Evolutionary conservation across 2,888 invertebrate species (phyloP), one percentile per base, ranked within the genome.

Genomic region (Frankliniella intonsa): DNA sequence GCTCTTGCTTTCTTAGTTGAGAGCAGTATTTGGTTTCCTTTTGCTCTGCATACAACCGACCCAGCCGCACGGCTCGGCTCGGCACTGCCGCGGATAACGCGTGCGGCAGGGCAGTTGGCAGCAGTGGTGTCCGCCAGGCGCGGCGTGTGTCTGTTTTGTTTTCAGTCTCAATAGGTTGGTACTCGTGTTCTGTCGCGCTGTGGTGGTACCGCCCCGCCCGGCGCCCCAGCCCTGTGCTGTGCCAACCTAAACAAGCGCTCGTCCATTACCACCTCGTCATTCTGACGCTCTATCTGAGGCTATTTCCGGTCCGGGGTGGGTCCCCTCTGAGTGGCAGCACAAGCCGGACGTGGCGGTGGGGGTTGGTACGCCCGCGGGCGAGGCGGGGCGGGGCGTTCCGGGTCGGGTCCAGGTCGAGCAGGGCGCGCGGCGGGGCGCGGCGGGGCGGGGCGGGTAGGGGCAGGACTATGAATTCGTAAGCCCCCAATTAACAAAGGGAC

Each of bases 401-500:
- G 19, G 62, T 62, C 62, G 38, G 38, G 38, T 38, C 38, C 38
- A 38, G 38, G 38, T 38, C 38, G 38, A 62, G 14, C 62, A 17
- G 17, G 62, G 62, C 62, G 38, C 38, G 38, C 38, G 17, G 19
- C 19, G 62, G 19, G 19, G 7, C 19, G 19, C 5, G 17, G 17
- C 55, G 55, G 69, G n/a, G n/a, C 69, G 69, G 10, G 10, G 22
- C 55, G 69, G 69, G n/a, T 7, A 5, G 19, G 22, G 69, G 11
- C n/a, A 12, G 69, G 69, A 76, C 69, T 76, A 76, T 76, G 69
- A 76, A 76, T 76, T 76, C 69, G 69, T 76, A 76, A 76, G 25
- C 69, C 69, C 62, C 69, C 69, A 76, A 76, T 76, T 76, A 76
- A 76, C 69, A 76, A 76, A 76, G 69, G 69, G 69, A 76, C 69